These are phyloP conservation scores for Pocillopora damicornis DNA, from an alignment of 64 coral and sea anemone genomes.

Conservation along the genomic window DNA sequence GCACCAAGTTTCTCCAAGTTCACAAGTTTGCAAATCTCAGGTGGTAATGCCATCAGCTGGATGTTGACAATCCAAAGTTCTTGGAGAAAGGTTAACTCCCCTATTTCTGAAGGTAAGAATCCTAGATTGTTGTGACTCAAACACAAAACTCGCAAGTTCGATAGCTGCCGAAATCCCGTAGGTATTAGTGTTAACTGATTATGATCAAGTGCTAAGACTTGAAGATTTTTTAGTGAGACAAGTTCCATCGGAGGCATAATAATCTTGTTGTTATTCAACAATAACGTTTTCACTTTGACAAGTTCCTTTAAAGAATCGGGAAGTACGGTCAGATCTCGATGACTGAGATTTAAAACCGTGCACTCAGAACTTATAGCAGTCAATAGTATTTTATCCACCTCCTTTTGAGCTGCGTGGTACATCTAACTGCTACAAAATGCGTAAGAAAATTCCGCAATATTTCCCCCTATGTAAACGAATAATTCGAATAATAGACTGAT, in stretches of 20 bases:
- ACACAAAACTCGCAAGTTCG: constrained; percentile 67
- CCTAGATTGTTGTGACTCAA: constrained; percentile 95
- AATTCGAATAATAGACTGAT: neutral
- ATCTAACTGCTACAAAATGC: constrained; percentile 19
- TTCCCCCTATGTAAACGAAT: neutral
- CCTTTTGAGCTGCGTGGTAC: constrained; percentile 77
- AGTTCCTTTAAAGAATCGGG: constrained; percentile 76
- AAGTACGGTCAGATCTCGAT: constrained; percentile 85
- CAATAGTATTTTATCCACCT: constrained; percentile 72
- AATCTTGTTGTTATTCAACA: constrained; percentile 90
- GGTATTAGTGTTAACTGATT: constrained; percentile 95
- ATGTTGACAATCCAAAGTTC: constrained; percentile 91
- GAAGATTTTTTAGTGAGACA: constrained; percentile 70
- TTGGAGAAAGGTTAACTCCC: constrained; percentile 59
- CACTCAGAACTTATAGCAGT: constrained; percentile 59
- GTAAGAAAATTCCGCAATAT: too few species aligned
- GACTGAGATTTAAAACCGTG: constrained; percentile 74
- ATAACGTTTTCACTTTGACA: constrained; percentile 53
- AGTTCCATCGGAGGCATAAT: constrained; percentile 97
- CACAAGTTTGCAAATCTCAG: constrained; percentile 82
- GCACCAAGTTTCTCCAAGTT: constrained; percentile 83
- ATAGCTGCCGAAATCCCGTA: constrained; percentile 82
- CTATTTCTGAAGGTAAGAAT: constrained; percentile 83
- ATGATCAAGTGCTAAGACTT: constrained; percentile 77
- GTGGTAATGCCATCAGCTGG: constrained; percentile 90